Conservation (phyloP, 2,113 vertebrate genomes). For the Garra rufa region DNA sequence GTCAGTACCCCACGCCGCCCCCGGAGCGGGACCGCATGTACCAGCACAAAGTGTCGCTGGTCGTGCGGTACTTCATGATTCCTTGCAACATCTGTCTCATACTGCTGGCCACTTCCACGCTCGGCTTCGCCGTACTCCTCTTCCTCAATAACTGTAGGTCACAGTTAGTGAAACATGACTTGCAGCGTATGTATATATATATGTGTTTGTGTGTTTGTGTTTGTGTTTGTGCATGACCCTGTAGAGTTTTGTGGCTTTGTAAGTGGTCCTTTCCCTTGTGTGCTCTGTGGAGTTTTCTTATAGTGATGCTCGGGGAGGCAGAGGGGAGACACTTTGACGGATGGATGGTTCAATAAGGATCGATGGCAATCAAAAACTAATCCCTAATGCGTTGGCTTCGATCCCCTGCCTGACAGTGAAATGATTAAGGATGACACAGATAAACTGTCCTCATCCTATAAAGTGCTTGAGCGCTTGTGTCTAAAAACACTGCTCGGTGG, state of each 20-base stretch:
- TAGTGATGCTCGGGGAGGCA: conserved; percentile 43
- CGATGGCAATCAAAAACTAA: conserved; percentile 60
- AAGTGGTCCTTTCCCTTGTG: background rate
- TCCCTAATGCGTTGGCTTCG: conserved; percentile 60
- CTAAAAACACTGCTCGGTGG: conserved; percentile 47
- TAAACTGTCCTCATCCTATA: conserved; percentile 60
- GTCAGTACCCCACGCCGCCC: conserved; percentile 81
- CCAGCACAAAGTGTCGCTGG: conserved; percentile 92
- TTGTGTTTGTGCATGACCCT: background rate
- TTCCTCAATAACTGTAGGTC: conserved; percentile 99
- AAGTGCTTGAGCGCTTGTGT: conserved; percentile 55
- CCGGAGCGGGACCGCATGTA: conserved; percentile 84
- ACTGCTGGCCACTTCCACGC: conserved; percentile 90
- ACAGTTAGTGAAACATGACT: conserved; percentile 33
- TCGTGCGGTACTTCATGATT: conserved; percentile 96
- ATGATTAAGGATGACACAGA: conserved; percentile 59
- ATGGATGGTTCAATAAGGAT: conserved; percentile 60
- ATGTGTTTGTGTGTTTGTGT: conserved; percentile 37
- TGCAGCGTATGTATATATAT: conserved; percentile 38
- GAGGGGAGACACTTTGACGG: conserved; percentile 47
- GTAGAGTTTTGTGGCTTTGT: background rate
- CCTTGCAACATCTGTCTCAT: conserved; percentile 98
- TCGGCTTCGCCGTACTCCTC: conserved; percentile 92
- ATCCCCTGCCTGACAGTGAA: conserved; percentile 52
- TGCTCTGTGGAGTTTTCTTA: conserved; percentile 28